Conservation (phyloP, 2,113 vertebrate species). For the Eolophus roseicapilla region DNA sequence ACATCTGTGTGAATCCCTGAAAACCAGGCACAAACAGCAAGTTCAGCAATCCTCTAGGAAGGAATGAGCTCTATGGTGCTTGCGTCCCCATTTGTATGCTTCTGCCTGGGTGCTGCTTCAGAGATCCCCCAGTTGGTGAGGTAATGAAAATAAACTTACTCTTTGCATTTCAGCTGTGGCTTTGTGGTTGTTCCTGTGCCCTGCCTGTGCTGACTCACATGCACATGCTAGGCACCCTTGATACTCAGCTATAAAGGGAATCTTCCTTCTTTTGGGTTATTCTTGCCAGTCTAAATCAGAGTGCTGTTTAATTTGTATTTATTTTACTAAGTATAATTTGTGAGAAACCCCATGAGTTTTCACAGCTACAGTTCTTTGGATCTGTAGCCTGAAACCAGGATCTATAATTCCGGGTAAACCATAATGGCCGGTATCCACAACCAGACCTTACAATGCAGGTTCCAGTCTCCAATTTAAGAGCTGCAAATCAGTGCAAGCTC, state of each 20-base stretch:
- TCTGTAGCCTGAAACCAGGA: background rate
- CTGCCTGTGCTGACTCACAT: background rate
- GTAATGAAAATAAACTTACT: background rate
- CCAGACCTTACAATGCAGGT: background rate
- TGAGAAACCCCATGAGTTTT: background rate
- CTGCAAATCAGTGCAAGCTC: background rate
- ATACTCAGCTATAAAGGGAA: background rate
- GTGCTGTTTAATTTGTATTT: background rate
- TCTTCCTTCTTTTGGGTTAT: background rate
- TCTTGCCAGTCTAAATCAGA: background rate
- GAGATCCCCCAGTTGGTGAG: background rate
- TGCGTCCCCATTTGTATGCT: rapidly evolving
- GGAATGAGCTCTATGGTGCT: background rate
- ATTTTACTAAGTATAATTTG: background rate
- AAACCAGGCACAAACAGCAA: background rate
- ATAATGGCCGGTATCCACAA: background rate
- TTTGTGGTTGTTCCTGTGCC: background rate
- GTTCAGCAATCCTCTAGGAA: background rate
- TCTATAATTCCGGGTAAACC: background rate
- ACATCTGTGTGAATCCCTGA: background rate
- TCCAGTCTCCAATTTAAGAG: background rate
- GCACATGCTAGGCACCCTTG: background rate
- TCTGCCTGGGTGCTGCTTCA: background rate
- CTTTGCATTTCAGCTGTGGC: background rate
- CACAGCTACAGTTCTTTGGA: background rate